These are phyloP conservation scores for Zoroaster sp. DNA, from an alignment of 53 echinoderm and acorn worm genomes.

Conservation along the genomic window DNA sequence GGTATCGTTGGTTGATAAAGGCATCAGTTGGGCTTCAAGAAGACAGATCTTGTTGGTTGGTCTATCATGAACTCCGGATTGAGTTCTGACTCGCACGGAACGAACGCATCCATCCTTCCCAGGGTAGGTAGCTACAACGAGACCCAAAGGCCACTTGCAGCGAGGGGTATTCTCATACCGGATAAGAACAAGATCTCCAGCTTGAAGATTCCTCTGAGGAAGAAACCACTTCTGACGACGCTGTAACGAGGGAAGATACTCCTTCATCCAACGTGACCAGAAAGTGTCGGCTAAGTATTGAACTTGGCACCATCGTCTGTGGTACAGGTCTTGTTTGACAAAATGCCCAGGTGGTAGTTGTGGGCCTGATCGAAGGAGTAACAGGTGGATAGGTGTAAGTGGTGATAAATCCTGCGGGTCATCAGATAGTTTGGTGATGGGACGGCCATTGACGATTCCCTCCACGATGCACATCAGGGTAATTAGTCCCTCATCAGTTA, in stretches of 20 bases:
- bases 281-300: too few species aligned
- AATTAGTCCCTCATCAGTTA: too few species aligned
- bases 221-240: constrained; percentile 52
- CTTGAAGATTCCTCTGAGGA: constrained; percentile 24
- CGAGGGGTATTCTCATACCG: constrained; percentile 29
- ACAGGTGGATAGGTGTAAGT: constrained; percentile 22
- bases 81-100: constrained; percentile 47
- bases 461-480: not conserved
- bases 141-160: constrained; percentile 38
- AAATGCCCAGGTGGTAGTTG: not conserved
- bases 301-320: not conserved
- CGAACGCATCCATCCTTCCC: constrained; percentile 56
- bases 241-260: constrained; percentile 47
- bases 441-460: not conserved
- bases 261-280: too few species aligned
- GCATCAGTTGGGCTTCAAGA: too few species aligned
- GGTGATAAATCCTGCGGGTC: not conserved
- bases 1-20: too few species aligned
- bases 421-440: not conserved
- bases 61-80: constrained; percentile 17
- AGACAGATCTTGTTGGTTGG: constrained; percentile 59
- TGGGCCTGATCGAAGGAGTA: not conserved
- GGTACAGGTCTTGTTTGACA: constrained; percentile 10
- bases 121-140: constrained; percentile 31
- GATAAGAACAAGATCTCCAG: too few species aligned